These are phyloP conservation scores for Rhinella marina DNA, from an alignment of 2,797 vertebrate genomes.

Conservation along the genomic window DNA sequence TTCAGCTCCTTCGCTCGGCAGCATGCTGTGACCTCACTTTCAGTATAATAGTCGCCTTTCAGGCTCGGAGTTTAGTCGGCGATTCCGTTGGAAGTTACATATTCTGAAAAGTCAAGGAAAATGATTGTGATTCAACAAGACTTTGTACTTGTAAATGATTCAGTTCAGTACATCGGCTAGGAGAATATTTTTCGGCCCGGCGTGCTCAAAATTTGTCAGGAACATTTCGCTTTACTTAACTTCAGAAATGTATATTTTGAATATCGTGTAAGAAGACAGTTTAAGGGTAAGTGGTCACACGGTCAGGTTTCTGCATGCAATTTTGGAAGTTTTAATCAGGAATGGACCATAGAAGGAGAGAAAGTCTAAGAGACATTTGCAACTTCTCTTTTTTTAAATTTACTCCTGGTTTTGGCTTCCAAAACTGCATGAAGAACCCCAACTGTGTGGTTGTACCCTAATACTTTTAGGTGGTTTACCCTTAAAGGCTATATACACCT, in stretches of 20 bases:
- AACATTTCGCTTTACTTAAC: background rate
- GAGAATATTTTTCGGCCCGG: background rate
- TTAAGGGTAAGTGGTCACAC: background rate
- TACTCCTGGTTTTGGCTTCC: too few relatives aligned
- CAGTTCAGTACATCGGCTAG: background rate
- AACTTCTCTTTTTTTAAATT: too few relatives aligned
- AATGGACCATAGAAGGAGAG: too few relatives aligned
- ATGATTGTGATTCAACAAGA: background rate
- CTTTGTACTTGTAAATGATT: constrained; percentile 1
- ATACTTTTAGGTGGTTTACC: too few relatives aligned
- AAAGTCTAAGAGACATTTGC: too few relatives aligned
- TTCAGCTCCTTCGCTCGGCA: background rate
- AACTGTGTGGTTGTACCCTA: too few relatives aligned
- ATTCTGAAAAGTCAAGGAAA: background rate
- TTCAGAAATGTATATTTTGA: background rate
- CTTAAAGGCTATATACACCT: too few relatives aligned
- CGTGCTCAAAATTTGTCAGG: background rate
- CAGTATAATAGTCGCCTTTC: background rate
- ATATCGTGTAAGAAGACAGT: background rate
- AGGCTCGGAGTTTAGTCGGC: background rate
- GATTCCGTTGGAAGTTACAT: background rate
- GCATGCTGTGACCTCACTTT: constrained; percentile 1
- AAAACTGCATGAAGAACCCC: too few relatives aligned
- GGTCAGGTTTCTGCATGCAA: too few relatives aligned
- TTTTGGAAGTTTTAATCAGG: too few relatives aligned